phyloP scores from a whole-genome alignment of 2,113 vertebrate species.

The Danionella cerebrum region DNA sequence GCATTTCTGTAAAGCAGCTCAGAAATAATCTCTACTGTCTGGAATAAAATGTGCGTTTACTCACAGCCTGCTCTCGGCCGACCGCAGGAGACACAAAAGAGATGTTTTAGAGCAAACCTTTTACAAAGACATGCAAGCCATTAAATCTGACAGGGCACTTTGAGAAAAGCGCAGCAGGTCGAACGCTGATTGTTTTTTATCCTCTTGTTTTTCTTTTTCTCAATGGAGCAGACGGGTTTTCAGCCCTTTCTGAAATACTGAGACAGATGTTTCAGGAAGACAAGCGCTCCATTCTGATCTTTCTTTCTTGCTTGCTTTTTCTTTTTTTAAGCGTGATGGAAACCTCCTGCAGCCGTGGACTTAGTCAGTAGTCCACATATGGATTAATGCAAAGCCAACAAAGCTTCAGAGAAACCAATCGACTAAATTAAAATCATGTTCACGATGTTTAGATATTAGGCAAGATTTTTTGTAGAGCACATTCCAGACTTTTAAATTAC shows the following conservation, averaged over 20 bases:
- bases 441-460: not conserved
- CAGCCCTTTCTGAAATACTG: slow-evolving; percentile 48
- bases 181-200: not conserved
- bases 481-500: too few species aligned
- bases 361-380: slow-evolving; percentile 8
- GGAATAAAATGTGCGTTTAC: too few species aligned
- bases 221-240: slow-evolving; percentile 51
- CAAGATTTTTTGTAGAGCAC: too few species aligned
- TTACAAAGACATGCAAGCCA: not conserved
- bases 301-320: slow-evolving; percentile 33
- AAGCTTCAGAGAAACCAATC: slow-evolving; percentile 26
- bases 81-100: not conserved
- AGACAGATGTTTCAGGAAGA: slow-evolving; percentile 54
- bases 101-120: not conserved
- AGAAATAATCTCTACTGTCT: too few species aligned
- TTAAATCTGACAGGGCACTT: not conserved
- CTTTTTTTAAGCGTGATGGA: slow-evolving; percentile 34
- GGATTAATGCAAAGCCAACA: slow-evolving; percentile 16
- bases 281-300: slow-evolving; percentile 46
- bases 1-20: not conserved
- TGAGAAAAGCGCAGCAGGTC: not conserved
- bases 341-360: not conserved
- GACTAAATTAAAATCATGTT: slow-evolving; percentile 25
- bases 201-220: slow-evolving; percentile 40
- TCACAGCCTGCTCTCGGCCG: not conserved